phyloP scores from a whole-genome alignment of 2,113 vertebrate species.

The Atractosteus spatula region DNA sequence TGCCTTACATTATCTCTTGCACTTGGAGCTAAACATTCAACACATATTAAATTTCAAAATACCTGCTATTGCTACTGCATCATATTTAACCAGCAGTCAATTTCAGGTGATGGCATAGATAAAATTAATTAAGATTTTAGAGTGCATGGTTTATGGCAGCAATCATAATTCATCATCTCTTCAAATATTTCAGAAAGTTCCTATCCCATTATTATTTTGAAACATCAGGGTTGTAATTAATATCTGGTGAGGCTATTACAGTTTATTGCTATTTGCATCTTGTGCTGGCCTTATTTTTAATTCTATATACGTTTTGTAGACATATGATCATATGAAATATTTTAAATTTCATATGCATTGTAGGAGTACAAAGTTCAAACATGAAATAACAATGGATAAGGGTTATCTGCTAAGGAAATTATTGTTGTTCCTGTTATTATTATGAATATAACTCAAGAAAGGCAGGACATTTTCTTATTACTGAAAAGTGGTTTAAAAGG shows the following conservation, averaged over 20 bases:
- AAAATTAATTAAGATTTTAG: background rate
- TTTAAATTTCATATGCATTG: too few species aligned
- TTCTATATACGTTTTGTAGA: background rate
- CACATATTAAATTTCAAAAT: background rate
- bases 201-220: background rate
- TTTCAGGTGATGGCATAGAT: constrained; percentile 1
- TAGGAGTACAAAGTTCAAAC: too few species aligned
- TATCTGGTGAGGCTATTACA: background rate
- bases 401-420: too few species aligned
- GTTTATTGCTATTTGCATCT: background rate
- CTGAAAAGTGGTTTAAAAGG: too few species aligned
- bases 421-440: too few species aligned
- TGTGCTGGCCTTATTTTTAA: too few species aligned
- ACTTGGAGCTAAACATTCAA: too few species aligned
- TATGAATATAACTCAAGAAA: too few species aligned
- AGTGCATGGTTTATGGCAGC: background rate
- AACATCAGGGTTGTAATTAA: background rate
- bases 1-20: too few species aligned
- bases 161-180: background rate
- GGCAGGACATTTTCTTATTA: too few species aligned
- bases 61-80: background rate
- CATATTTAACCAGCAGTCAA: background rate
- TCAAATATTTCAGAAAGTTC: background rate
- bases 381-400: too few species aligned
- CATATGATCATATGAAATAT: background rate